These are phyloP conservation scores for Perithous albicinctus DNA, from an alignment of 2,888 invertebrate genomes.

Conservation along the genomic window DNA sequence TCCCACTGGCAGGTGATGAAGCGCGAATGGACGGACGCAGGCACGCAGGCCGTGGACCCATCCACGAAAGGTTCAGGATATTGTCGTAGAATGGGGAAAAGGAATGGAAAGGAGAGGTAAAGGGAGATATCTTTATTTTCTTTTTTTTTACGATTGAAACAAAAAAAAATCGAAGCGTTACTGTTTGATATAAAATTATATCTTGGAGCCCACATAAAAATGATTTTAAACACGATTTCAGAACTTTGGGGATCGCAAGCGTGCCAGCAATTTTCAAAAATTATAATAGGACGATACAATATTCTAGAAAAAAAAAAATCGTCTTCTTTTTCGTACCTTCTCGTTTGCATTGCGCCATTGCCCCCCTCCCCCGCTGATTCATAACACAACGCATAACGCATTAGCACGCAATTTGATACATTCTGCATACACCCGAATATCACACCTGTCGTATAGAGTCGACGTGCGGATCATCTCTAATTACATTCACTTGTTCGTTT, in stretches of 20 bases:
- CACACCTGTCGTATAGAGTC: constrained; percentile 23
- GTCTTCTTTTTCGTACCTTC: constrained; percentile 59
- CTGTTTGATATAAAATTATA: not conserved
- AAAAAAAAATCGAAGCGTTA: not conserved
- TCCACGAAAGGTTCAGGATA: constrained; percentile 57
- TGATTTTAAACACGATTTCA: not conserved
- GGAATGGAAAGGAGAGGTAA: constrained; percentile 61
- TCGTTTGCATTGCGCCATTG: constrained; percentile 59
- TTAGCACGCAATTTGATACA: constrained; percentile 32
- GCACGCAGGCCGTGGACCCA: constrained; percentile 42
- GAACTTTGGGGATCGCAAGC: constrained; percentile 16
- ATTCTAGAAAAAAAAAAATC: constrained; percentile 4
- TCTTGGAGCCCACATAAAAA: not conserved
- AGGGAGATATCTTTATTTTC: constrained; percentile 51
- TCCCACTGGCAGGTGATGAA: constrained; percentile 56
- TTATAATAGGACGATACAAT: constrained; percentile 3
- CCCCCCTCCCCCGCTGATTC: constrained; percentile 33
- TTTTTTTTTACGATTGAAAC: constrained; percentile 16
- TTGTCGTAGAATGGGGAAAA: constrained; percentile 52
- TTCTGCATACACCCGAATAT: constrained; percentile 34
- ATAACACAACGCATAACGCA: constrained; percentile 53
- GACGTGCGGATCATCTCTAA: constrained; percentile 7
- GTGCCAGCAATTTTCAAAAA: not conserved
- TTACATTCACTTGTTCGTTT: not conserved
- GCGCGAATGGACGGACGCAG: constrained; percentile 53